These are phyloP conservation scores for Spodoptera picta DNA, from an alignment of 2,888 invertebrate genomes.

Conservation along the genomic window DNA sequence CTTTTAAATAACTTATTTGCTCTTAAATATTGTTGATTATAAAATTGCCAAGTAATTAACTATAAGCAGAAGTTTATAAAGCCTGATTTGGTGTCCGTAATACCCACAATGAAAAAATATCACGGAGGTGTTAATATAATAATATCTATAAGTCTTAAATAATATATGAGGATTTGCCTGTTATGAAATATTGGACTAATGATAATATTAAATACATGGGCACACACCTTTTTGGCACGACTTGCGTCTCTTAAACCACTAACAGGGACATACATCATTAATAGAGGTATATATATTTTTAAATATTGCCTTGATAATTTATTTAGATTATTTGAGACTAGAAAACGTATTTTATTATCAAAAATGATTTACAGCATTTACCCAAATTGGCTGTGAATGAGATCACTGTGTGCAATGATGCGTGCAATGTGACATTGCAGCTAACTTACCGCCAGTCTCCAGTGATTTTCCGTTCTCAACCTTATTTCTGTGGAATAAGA, in stretches of 20 bases:
- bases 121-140: too few species aligned
- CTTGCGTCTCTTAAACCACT: background rate
- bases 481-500: constrained; percentile 44
- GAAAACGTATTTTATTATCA: constrained; percentile 26
- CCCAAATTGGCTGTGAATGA: constrained; percentile 63
- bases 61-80: too few species aligned
- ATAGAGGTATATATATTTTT: background rate
- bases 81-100: too few species aligned
- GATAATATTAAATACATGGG: constrained; percentile 22
- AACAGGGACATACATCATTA: constrained; percentile 1
- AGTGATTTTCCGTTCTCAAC: constrained; percentile 29
- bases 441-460: constrained; percentile 45
- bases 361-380: constrained; percentile 33
- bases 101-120: too few species aligned
- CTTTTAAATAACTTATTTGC: constrained; percentile 18
- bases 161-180: background rate
- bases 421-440: constrained; percentile 76
- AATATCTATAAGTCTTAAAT: too few species aligned
- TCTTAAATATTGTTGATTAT: too few species aligned
- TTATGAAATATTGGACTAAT: constrained; percentile 18
- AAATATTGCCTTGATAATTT: background rate
- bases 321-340: too few species aligned
- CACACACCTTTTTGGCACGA: constrained; percentile 33
- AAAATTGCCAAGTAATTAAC: too few species aligned
- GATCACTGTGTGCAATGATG: constrained; percentile 69